Evolutionary conservation across 2,888 invertebrate species (phyloP), one percentile per base, ranked within the genome.

Genomic region (Melangyna quadrimaculata): DNA sequence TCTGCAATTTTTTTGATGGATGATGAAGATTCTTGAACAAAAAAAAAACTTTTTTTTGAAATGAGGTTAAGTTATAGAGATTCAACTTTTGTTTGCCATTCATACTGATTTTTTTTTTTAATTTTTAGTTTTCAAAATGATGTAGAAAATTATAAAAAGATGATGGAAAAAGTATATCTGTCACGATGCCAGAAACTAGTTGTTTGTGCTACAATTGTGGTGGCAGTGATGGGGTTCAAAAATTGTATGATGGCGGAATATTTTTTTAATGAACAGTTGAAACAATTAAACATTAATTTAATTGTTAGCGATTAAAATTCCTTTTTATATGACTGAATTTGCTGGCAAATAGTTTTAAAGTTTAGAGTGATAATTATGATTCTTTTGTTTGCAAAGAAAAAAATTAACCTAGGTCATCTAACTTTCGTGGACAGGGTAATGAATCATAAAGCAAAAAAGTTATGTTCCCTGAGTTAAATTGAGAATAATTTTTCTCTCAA

Each of bases 11-110:
- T 67, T 71, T 29, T 72, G 73, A 69, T 19, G 48, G 45, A 53
- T 78, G 57, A 69, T 55, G 65, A 35, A 43, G 51, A 53, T 43
- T 75, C 17, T 70, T 9, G 14, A 67, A 57, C 29, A 48, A 67
- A 45, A 78, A 63, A 45, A 51, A 35, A 55, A 65, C 55, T 73
- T 55, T 29, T 67, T 51, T 71, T 83, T 73, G 74, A 63, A 71
- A 19, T 14, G 79, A 45, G 84, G 80, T 84, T 80, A 80, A 80
- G 84, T 80, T 43, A 45, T 48, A 61, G 45, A 61, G 71, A 74
- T 79, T 45, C 24, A 45, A 45, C 67, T 67, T 61, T 48, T 71
- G 65, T 48, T 72, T 67, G 37, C 4, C 65, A 22, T 22, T 27
- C 17, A 32, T 10, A 17, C 17, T 19, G 29, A 24, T 43, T 45